Evolutionary conservation across 2,888 invertebrate species (phyloP).

Genomic region (Leptopilina drosophilae): DNA sequence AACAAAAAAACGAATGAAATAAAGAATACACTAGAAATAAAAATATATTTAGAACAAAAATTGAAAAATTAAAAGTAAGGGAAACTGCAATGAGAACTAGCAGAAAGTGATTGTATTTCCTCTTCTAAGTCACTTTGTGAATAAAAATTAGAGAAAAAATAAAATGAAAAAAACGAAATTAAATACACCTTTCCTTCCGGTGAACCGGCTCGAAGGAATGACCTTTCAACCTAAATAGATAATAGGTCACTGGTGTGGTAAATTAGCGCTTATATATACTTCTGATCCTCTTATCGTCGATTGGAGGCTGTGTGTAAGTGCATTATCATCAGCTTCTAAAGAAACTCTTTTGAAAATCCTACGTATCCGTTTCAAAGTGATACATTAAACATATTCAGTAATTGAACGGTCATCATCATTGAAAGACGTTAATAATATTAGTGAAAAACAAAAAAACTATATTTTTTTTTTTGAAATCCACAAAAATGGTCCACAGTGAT

Average conservation of each 20-base stretch:
- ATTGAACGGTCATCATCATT: constrained; percentile 51
- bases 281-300: constrained; percentile 50
- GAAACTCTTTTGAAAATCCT: constrained; percentile 54
- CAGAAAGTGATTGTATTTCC: too few species aligned
- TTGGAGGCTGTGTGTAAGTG: constrained; percentile 50
- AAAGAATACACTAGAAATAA: too few species aligned
- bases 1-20: too few species aligned
- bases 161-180: not conserved
- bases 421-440: constrained; percentile 28
- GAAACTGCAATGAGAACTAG: too few species aligned
- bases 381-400: constrained; percentile 55
- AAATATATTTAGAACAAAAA: too few species aligned
- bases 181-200: constrained; percentile 5
- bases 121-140: too few species aligned
- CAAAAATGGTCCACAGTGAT: constrained; percentile 19
- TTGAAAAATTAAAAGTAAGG: too few species aligned
- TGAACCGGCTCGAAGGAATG: constrained; percentile 21
- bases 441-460: not conserved
- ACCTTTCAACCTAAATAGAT: constrained; percentile 65
- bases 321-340: constrained; percentile 57
- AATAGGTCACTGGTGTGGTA: constrained; percentile 56
- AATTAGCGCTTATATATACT: constrained; percentile 43
- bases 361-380: not conserved
- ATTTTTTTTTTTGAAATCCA: not conserved
- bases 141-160: too few species aligned